Evolutionary conservation across 2,797 vertebrate genomes (phyloP).

Genomic region (Melanotaenia maccullochi): DNA sequence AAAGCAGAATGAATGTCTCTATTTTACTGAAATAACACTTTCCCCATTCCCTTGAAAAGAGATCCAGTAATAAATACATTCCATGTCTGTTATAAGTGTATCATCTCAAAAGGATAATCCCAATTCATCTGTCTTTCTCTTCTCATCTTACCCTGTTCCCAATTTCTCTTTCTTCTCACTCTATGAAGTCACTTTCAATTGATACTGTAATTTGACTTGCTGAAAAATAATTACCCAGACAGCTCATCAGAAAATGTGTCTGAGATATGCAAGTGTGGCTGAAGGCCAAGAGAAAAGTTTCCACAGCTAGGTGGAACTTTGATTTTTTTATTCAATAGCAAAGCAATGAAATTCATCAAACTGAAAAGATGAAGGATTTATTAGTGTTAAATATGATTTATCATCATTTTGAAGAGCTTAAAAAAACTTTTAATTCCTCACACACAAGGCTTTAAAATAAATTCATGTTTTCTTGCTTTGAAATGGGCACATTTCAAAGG

Average conservation of each 20-base stretch:
- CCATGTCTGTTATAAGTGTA: constrained; percentile 64
- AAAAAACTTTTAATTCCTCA: constrained; percentile 22
- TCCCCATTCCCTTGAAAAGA: constrained; percentile 59
- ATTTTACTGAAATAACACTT: constrained; percentile 60
- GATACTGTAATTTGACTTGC: constrained; percentile 64
- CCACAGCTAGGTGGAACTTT: constrained; percentile 65
- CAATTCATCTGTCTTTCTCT: constrained; percentile 63
- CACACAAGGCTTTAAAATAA: not conserved
- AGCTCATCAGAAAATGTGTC: constrained; percentile 64
- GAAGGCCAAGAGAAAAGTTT: constrained; percentile 58
- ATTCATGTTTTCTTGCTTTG: not conserved
- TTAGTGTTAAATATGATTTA: constrained; percentile 52
- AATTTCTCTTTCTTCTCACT: constrained; percentile 62
- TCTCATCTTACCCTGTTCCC: constrained; percentile 48
- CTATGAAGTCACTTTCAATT: constrained; percentile 70
- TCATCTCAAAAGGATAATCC: constrained; percentile 72
- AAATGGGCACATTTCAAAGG: constrained; percentile 5
- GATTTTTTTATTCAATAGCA: constrained; percentile 67
- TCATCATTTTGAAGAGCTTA: constrained; percentile 23
- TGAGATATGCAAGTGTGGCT: constrained; percentile 59
- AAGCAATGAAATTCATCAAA: constrained; percentile 46
- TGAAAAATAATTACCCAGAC: constrained; percentile 65
- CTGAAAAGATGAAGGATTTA: constrained; percentile 48
- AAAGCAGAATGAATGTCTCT: constrained; percentile 62
- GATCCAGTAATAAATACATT: constrained; percentile 69